These are phyloP conservation scores for Antedon mediterranea DNA, from an alignment of 53 echinoderm and acorn worm genomes.

Conservation along the genomic window DNA sequence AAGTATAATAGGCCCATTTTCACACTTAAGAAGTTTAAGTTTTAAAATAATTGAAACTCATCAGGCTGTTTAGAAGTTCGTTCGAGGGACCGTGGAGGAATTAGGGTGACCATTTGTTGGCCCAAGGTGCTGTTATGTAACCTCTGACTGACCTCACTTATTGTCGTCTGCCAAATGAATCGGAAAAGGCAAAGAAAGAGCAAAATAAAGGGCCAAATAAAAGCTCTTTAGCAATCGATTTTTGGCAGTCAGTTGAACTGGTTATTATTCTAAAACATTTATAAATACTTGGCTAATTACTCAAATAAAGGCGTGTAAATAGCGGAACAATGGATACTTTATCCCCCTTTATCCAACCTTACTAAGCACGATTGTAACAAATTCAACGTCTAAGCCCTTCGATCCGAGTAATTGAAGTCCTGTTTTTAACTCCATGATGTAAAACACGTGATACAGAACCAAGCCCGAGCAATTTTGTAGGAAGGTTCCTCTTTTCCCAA, in stretches of 20 bases:
- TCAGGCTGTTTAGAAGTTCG: not conserved
- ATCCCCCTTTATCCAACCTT: not conserved
- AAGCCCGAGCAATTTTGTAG: too few species aligned
- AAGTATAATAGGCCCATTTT: not conserved
- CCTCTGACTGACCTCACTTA: not conserved
- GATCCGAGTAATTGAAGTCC: too few species aligned
- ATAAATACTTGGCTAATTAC: not conserved
- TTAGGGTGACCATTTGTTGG: too few species aligned
- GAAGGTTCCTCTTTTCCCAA: too few species aligned
- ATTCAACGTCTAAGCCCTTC: too few species aligned
- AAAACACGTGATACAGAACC: too few species aligned
- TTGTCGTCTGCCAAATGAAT: not conserved
- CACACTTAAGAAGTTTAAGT: not conserved
- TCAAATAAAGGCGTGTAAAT: not conserved
- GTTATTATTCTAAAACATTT: not conserved
- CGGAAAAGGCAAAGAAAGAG: not conserved
- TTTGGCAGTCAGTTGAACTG: not conserved
- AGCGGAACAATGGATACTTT: not conserved
- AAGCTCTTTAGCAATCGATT: too few species aligned
- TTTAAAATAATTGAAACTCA: constrained; percentile 7
- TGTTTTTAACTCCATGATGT: too few species aligned
- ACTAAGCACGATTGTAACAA: not conserved
- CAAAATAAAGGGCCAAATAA: not conserved
- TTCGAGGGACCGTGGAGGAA: not conserved
- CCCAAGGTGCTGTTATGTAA: not conserved